Conservation (phyloP, 2,113 vertebrate species). For the Hydropotes inermis region DNA sequence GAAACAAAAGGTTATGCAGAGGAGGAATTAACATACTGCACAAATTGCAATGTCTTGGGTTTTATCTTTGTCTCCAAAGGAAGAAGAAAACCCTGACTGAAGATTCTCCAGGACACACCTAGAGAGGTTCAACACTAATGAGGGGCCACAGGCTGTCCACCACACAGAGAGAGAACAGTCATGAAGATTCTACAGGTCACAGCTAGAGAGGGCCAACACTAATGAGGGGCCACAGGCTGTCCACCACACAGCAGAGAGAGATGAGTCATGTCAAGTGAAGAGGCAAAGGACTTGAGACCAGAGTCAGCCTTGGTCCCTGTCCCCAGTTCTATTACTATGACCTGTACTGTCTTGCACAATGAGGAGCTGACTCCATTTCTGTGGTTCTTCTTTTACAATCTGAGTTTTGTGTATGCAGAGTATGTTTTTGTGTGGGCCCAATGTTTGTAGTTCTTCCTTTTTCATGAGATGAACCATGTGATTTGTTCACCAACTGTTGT, state of each 20-base stretch:
- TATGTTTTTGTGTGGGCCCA: background rate
- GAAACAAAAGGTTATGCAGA: background rate
- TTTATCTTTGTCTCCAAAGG: background rate
- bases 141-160: background rate
- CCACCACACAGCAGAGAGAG: background rate
- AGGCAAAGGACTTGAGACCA: background rate
- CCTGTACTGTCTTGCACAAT: background rate
- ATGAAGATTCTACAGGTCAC: background rate
- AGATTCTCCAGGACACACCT: background rate
- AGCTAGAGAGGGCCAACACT: background rate
- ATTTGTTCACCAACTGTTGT: background rate
- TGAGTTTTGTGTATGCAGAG: background rate
- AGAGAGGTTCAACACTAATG: background rate
- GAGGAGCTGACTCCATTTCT: background rate
- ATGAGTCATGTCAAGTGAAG: background rate
- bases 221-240: background rate
- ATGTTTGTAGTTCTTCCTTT: background rate
- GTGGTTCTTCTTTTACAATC: background rate
- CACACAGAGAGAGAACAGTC: background rate
- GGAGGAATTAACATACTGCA: background rate
- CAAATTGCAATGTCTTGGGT: background rate
- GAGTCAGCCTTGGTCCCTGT: background rate
- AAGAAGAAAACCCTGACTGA: background rate
- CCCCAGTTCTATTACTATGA: background rate
- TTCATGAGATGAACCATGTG: background rate